Conservation (phyloP, 2,797 vertebrate species). For the Falco peregrinus region DNA sequence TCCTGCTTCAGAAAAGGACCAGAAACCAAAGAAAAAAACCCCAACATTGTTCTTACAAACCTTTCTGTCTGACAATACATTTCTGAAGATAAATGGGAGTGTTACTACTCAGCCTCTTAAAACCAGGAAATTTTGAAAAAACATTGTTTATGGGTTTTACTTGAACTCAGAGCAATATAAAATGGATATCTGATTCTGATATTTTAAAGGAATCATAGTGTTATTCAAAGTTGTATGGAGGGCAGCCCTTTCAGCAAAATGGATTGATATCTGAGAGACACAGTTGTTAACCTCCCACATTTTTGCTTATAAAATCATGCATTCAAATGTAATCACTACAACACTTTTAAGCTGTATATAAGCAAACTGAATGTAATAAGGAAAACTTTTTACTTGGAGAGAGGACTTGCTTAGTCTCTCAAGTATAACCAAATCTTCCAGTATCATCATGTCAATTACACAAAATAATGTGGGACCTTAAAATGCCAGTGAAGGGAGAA, state of each 20-base stretch:
- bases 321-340: not conserved
- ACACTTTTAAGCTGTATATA: not conserved
- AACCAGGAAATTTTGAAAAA: not conserved
- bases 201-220: not conserved
- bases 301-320: not conserved
- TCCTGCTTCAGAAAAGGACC: not conserved
- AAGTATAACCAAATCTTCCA: not conserved
- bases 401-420: not conserved
- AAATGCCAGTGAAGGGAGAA: not conserved
- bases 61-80: not conserved
- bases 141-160: not conserved
- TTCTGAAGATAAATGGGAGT: not conserved
- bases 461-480: not conserved
- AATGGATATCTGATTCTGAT: not conserved
- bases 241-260: not conserved
- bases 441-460: not conserved
- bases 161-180: not conserved
- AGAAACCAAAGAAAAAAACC: not conserved
- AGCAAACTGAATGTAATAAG: not conserved
- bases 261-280: fast-evolving
- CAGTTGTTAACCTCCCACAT: not conserved
- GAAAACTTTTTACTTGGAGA: not conserved
- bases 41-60: not conserved
- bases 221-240: not conserved
- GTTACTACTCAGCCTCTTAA: not conserved